A percentile compares a stretch with the other conserved stretches of the same genome.
Conservation (phyloP, 2,113 vertebrate species). For the Otolemur garnettii region DNA sequence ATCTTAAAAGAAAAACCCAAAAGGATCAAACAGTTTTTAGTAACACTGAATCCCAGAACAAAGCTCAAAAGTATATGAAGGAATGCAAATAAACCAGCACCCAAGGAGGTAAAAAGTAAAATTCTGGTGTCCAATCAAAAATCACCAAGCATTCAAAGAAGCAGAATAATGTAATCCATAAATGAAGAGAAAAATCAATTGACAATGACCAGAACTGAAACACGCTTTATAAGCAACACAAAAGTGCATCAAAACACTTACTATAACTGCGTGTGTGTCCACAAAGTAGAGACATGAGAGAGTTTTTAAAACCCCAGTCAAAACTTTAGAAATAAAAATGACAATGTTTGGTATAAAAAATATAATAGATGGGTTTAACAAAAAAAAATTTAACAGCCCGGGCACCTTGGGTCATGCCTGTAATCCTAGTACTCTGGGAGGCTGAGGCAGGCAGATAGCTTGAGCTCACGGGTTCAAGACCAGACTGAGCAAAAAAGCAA, state of each 20-base stretch:
- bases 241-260: neutral
- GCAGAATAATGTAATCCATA: neutral
- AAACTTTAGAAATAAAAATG: constrained; percentile 15
- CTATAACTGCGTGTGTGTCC: neutral
- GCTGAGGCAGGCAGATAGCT: no score
- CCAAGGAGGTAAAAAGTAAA: constrained; percentile 15
- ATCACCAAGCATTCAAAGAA: neutral
- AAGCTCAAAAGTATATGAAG: constrained; percentile 25
- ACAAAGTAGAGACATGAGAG: neutral
- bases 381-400: neutral
- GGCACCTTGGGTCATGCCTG: no score
- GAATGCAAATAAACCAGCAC: constrained; percentile 1
- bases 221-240: neutral
- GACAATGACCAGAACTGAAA: neutral
- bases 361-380: neutral
- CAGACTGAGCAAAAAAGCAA: no score
- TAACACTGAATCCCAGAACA: neutral
- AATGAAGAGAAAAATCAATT: neutral
- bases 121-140: constrained; percentile 2
- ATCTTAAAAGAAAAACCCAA: neutral
- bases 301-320: neutral
- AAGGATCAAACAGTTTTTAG: neutral
- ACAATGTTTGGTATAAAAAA: neutral
- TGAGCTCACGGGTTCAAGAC: no score
- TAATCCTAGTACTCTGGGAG: no score